Evolutionary conservation across 2,888 invertebrate species (phyloP).

Genomic region (Drosophila nr. perissopoda): DNA sequence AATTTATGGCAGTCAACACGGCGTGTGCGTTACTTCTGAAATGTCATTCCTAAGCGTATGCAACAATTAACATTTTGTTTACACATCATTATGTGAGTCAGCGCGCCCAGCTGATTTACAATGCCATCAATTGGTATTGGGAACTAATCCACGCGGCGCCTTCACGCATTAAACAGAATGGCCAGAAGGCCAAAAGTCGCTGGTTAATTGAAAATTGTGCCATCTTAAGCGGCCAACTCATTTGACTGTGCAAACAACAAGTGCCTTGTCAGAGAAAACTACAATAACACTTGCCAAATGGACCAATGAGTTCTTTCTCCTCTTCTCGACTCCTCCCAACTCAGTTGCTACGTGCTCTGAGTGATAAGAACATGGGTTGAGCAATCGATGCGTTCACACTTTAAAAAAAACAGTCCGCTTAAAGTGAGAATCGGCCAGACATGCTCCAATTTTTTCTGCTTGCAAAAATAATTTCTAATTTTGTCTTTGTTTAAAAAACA

Average conservation of each 20-base stretch:
- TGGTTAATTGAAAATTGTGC: conserved; percentile 52
- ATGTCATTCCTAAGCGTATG: not conserved
- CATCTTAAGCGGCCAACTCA: conserved; percentile 40
- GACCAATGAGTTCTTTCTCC: not conserved
- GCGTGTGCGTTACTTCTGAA: conserved; percentile 48
- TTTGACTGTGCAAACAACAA: conserved; percentile 64
- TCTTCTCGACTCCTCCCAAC: not conserved
- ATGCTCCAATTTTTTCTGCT: not conserved
- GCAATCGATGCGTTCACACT: conserved; percentile 1
- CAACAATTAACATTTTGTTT: conserved; percentile 52
- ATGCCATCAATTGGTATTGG: conserved; percentile 33
- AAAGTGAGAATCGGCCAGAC: not conserved
- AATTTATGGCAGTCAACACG: conserved; percentile 50
- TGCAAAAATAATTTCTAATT: not conserved
- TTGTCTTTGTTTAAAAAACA: not conserved
- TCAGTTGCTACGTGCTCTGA: conserved; percentile 46
- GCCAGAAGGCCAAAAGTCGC: conserved; percentile 15
- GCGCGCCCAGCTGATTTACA: conserved; percentile 8
- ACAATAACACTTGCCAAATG: conserved; percentile 26
- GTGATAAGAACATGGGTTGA: conserved; percentile 19
- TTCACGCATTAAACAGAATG: conserved; percentile 24
- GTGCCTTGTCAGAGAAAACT: conserved; percentile 24
- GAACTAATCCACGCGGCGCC: conserved; percentile 34
- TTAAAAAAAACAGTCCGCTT: not conserved
- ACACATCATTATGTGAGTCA: conserved; percentile 58